Base-by-base conservation (phyloP, 1,140 invertebrate genomes). In the Parapsyche elsis region DNA sequence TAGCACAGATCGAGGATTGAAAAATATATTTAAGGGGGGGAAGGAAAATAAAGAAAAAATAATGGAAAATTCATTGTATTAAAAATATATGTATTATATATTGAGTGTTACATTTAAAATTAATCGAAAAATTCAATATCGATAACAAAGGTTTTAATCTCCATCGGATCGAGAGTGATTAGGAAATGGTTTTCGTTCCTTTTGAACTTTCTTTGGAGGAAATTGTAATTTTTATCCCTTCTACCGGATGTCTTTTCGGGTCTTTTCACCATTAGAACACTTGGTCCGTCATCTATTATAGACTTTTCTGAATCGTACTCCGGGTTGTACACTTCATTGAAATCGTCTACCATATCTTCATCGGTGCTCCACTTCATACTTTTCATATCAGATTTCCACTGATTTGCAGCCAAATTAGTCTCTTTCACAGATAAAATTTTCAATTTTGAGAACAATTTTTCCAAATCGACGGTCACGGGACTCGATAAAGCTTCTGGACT, bases 341-440 rank as follows among this genome's bases (percentile, higher is more conserved):
- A 77, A 45, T 77, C 44, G 0, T 38, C 45, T 7, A 5, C 4
- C 76, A 71, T 71, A 4, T 78, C 53, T 49, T 53, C 10, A 5
- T 67, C 30, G 38, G 19, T 24, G 79, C 26, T 81, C 91, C 91
- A 93, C 74, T 90, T 84, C 79, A 93, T 87, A 71, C 90, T 87
- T 24, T 90, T 86, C 0, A 89, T 86, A 71, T 93, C 89, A n/a
- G 90, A 84, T 10, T 91, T 83, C 88, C 89, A 90, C 81, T 92
- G 90, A 86, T 95, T 95, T 0, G 90, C 94, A 76, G 92, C 93
- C 0, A 95, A 86, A 0, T 92, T 93, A 0, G 93, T 92, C 86
- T 95, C 94, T 80, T 89, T 84, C 0, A 93, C 86, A 12, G 85
- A 87, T 14, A 84, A 86, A 9, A 95, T 90, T 21, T 87, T 88